These are phyloP conservation scores for Calcarius lapponicus DNA, from an alignment of 2,797 vertebrate species.

Conservation along the genomic window DNA sequence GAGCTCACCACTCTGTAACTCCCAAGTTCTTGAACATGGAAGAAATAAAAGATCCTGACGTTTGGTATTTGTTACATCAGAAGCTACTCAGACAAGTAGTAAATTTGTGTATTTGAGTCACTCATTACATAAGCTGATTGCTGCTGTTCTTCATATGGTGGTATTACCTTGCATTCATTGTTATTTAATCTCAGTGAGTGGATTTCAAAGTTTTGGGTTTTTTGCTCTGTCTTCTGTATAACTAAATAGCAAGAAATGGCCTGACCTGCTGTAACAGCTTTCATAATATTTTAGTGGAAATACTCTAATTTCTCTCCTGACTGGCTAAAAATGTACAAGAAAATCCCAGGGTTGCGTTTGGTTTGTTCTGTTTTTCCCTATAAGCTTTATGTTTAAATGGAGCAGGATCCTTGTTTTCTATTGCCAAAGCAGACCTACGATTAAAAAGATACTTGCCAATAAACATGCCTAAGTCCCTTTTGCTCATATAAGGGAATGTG, in stretches of 20 bases:
- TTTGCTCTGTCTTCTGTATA: background rate
- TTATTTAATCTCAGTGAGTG: background rate
- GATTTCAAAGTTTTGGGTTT: background rate
- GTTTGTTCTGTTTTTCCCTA: background rate
- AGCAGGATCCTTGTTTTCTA: background rate
- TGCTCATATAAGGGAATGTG: background rate
- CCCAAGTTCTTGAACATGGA: background rate
- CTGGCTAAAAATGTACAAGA: background rate
- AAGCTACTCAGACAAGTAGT: background rate
- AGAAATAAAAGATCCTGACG: background rate
- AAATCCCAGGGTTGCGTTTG: background rate
- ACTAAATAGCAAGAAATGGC: background rate
- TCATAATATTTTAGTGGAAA: background rate
- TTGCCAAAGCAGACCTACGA: background rate
- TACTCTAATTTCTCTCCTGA: background rate
- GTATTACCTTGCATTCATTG: background rate
- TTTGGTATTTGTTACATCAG: background rate
- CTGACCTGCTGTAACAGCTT: background rate
- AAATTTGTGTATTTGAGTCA: background rate
- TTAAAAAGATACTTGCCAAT: background rate
- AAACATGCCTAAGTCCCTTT: background rate
- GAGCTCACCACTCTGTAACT: background rate
- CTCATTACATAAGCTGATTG: background rate
- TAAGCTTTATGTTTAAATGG: background rate
- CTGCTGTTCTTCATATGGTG: background rate